phyloP scores from a whole-genome alignment of 2,113 vertebrate genomes.

The Felis catus region F.catus_Fca126_mat1.0 CM031415.1:12885001-12885500 shows the following conservation, averaged over 20 bases:
- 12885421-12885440: background rate
- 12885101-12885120: background rate
- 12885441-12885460: background rate
- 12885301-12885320: background rate
- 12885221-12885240: background rate
- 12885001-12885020: fast-evolving
- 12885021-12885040: fast-evolving
- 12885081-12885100: background rate
- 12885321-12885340: background rate
- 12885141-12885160: background rate
- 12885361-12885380: background rate
- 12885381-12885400: background rate
- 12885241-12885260: background rate
- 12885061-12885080: background rate
- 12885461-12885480: background rate
- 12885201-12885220: background rate
- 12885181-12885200: background rate
- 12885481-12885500: background rate
- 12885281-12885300: background rate
- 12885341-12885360: background rate
- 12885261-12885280: background rate
- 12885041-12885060: background rate
- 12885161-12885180: background rate
- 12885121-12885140: fast-evolving
- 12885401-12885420: background rate